Evolutionary conservation across 2,888 invertebrate genomes (phyloP).

Genomic region (Eilema griseolum): DNA sequence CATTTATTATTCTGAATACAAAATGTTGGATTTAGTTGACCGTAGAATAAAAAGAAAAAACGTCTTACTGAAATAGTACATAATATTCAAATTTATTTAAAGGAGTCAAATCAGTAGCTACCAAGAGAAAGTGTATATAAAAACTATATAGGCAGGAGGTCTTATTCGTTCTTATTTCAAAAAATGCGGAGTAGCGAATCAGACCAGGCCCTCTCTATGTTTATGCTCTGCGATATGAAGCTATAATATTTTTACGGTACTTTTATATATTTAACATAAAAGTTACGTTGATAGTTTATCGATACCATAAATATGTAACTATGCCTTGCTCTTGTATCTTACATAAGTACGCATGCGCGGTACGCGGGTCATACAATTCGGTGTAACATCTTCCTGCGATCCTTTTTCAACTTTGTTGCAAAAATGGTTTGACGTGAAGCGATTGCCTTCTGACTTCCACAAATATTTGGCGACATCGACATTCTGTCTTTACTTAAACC

Average conservation of each 20-base stretch:
- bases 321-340: neutral
- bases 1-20: too few relatives aligned
- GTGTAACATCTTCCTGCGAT: neutral
- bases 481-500: too few relatives aligned
- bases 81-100: too few relatives aligned
- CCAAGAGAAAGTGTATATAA: neutral
- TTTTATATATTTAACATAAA: slow-evolving; percentile 10
- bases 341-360: neutral
- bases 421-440: neutral
- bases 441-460: neutral
- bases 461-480: too few relatives aligned
- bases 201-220: neutral
- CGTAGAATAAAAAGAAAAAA: too few relatives aligned
- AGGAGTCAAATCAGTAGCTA: neutral
- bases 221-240: neutral
- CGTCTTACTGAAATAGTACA: too few relatives aligned
- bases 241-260: slow-evolving; percentile 1
- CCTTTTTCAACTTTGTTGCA: neutral
- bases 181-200: neutral
- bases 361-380: too few relatives aligned
- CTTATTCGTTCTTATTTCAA: neutral
- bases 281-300: slow-evolving; percentile 10
- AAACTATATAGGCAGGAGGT: neutral
- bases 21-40: too few relatives aligned
- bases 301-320: neutral